Evolutionary conservation across 2,888 invertebrate species (phyloP), one percentile per base, ranked within the genome.

Genomic region (Andrena fulva): DNA sequence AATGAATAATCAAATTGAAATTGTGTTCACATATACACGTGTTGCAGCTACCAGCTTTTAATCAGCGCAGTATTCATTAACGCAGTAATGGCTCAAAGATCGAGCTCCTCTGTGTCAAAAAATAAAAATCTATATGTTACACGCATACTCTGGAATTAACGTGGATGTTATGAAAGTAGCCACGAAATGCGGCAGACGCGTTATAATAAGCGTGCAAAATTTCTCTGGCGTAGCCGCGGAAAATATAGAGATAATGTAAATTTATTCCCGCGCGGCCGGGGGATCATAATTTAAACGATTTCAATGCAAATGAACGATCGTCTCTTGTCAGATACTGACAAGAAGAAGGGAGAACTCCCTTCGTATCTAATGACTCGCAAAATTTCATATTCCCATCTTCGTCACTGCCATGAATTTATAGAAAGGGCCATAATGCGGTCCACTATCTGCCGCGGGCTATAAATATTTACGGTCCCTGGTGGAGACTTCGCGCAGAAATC

Each of bases 261-360:
- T 71, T 62, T 62, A 60, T 71, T 24, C 70, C n/a, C n/a, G 50
- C 50, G 62, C 10, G 8, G 2, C 31, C 56, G 60, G 10, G 16
- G 20, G 48, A 27, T 48, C 48, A 50, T 66, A 24, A 62, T 62
- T 71, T 50, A 31, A 71, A 62, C 71, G 71, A 50, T 71, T 71
- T 12, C 50, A 60, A 71, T 71, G 71, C 60, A 71, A 71, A 71
- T 62, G 60, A 71, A 31, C 60, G 62, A 71, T 62, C 71, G 50
- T 62, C 31, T 20, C 29, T 50, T 29, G 71, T 50, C 71, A 50
- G 71, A 31, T 31, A 27, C 16, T 42, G 31, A 24, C 71, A 71
- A 71, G 48, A 29, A 48, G 48, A 66, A 27, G 7, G 27, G 20
- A 66, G 56, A 31, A 20, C 5, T 56, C 24, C 10, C 48, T 29